A percentile compares a stretch with the other conserved stretches of the same genome.
phyloP scores from a whole-genome alignment of 1,140 invertebrate genomes.

The Caligus rogercresseyi region DNA sequence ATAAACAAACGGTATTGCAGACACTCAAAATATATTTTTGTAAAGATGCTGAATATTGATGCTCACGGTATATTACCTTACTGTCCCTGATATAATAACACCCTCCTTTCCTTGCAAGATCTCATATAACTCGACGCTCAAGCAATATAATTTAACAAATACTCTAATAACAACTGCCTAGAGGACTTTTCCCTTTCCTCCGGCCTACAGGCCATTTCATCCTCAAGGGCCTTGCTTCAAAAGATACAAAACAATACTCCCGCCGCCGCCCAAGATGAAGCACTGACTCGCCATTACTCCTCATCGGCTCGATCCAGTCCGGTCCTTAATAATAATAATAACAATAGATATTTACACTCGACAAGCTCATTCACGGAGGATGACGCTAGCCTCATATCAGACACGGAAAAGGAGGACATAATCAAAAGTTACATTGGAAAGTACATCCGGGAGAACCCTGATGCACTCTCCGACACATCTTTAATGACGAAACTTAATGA shows the following conservation, averaged over 20 bases:
- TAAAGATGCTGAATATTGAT: too few relatives aligned
- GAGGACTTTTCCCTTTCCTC: not conserved
- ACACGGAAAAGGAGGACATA: not conserved
- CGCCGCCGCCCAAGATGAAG: not conserved
- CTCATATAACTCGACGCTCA: too few relatives aligned
- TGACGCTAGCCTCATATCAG: not conserved
- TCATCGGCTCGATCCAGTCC: not conserved
- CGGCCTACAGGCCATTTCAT: not conserved
- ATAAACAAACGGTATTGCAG: too few relatives aligned
- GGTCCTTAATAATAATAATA: not conserved
- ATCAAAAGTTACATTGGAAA: not conserved
- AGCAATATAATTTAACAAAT: too few relatives aligned
- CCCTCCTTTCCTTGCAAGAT: too few relatives aligned
- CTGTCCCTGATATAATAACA: too few relatives aligned
- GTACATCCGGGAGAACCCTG: not conserved
- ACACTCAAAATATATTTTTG: too few relatives aligned
- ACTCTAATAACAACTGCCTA: not conserved
- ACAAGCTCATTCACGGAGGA: not conserved
- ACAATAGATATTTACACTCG: too few relatives aligned
- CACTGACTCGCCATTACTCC: not conserved
- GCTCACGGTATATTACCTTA: too few relatives aligned
- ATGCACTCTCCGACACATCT: constrained; percentile 1
- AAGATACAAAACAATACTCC: not conserved
- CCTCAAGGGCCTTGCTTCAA: not conserved
- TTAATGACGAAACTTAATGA: not conserved